These are phyloP conservation scores for Sericinus montela DNA, from an alignment of 2,888 invertebrate species.

Conservation along the genomic window DNA sequence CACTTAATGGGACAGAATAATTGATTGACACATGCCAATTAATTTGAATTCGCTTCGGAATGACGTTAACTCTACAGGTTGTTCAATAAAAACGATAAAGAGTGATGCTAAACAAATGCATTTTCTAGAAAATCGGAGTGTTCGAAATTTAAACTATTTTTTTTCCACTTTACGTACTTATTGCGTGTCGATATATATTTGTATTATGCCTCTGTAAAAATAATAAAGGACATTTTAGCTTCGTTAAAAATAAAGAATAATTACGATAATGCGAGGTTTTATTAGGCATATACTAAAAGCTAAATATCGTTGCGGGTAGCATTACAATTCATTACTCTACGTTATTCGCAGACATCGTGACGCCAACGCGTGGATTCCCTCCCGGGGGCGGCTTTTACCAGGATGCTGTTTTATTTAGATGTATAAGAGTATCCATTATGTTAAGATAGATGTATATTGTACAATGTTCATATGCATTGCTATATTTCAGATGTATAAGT, in stretches of 20 bases:
- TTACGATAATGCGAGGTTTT: background rate
- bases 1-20: conserved; percentile 22
- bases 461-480: too few relatives aligned
- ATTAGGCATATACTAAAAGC: background rate
- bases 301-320: background rate
- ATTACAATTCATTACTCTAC: conserved; percentile 9
- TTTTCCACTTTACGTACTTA: too few relatives aligned
- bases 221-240: too few relatives aligned
- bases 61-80: background rate
- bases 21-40: conserved; percentile 27
- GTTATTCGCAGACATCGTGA: conserved; percentile 12
- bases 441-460: too few relatives aligned
- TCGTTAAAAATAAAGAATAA: too few relatives aligned
- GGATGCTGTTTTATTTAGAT: conserved; percentile 8
- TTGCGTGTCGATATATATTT: too few relatives aligned
- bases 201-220: too few relatives aligned
- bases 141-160: too few relatives aligned
- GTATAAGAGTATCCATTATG: too few relatives aligned
- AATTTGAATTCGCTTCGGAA: conserved; percentile 19
- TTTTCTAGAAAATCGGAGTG: too few relatives aligned
- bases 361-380: conserved; percentile 16
- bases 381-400: conserved; percentile 15
- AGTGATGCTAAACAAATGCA: too few relatives aligned
- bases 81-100: background rate
- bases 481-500: too few relatives aligned